A percentile compares a stretch with the other conserved stretches of the same genome.
Evolutionary conservation across 2,888 invertebrate genomes (phyloP).

Genomic region (Lepidochrysops patricia): DNA sequence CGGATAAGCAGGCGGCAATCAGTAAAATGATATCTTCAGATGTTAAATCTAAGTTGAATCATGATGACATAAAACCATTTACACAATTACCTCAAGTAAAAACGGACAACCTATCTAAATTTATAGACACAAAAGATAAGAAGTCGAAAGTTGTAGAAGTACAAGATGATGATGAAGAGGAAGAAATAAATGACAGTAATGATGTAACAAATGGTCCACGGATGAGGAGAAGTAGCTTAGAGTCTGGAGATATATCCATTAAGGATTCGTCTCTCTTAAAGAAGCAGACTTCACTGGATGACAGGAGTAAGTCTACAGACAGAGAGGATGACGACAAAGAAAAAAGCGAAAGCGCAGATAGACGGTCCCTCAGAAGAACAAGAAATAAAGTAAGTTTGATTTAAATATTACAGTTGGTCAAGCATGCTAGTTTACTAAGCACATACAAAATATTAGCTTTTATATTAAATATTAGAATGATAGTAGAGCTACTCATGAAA

Average conservation of each 20-base stretch:
- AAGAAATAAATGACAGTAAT: conserved; percentile 28
- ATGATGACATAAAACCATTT: conserved; percentile 67
- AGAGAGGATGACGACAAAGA: conserved; percentile 73
- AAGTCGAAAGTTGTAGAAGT: conserved; percentile 51
- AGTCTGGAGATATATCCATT: conserved; percentile 43
- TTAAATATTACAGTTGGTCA: no score
- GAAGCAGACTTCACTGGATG: conserved; percentile 74
- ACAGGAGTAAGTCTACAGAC: conserved; percentile 69
- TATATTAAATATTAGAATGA: no score
- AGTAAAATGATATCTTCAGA: conserved; percentile 54
- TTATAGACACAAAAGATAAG: conserved; percentile 62
- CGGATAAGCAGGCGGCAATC: conserved; percentile 54
- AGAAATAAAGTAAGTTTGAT: conserved; percentile 76
- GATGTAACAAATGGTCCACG: conserved; percentile 30
- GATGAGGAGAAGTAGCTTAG: conserved; percentile 55
- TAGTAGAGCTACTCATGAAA: no score
- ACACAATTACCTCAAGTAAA: conserved; percentile 68
- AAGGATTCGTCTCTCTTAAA: conserved; percentile 54
- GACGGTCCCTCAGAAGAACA: conserved; percentile 76
- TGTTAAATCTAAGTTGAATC: conserved; percentile 50
- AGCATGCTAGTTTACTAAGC: no score
- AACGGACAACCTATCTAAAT: conserved; percentile 61
- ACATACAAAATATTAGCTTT: no score
- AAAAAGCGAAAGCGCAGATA: conserved; percentile 65
- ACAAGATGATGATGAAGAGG: conserved; percentile 46